Evolutionary conservation across 1,140 invertebrate species (phyloP).

Genomic region (Zophobas atratus): DNA sequence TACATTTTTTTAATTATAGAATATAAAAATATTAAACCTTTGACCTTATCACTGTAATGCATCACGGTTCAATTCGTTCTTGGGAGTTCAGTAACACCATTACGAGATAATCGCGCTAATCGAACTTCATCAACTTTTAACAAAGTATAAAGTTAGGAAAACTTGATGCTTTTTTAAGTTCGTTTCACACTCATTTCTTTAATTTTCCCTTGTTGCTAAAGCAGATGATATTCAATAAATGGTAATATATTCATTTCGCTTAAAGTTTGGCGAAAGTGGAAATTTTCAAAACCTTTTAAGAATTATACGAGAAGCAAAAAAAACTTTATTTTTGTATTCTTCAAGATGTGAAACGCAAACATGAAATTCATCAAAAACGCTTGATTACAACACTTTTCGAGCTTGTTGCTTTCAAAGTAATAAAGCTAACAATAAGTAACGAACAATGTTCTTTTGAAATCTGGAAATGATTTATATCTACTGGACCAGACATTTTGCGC

Average conservation of each 20-base stretch:
- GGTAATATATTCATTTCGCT: too few species aligned
- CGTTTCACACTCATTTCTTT: not conserved
- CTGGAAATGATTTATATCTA: too few species aligned
- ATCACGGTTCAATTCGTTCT: not conserved
- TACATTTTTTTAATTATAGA: not conserved
- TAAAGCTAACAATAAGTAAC: too few species aligned
- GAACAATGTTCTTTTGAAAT: too few species aligned
- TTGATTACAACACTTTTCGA: too few species aligned
- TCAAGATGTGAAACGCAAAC: too few species aligned
- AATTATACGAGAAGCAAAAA: too few species aligned
- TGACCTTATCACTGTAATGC: not conserved
- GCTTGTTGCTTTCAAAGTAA: too few species aligned
- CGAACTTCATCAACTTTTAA: constrained; percentile 1
- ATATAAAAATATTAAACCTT: not conserved
- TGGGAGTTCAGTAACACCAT: not conserved
- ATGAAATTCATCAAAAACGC: too few species aligned
- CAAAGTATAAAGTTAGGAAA: not conserved
- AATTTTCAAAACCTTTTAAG: not conserved
- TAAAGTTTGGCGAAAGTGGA: not conserved
- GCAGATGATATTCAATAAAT: too few species aligned
- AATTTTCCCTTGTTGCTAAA: not conserved
- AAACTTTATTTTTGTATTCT: too few species aligned
- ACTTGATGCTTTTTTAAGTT: not conserved
- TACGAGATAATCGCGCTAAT: not conserved
- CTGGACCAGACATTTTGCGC: too few species aligned